Evolutionary conservation across 2,797 vertebrate species (phyloP), one percentile per base, ranked within the genome.

Genomic region (Anguilla anguilla): DNA sequence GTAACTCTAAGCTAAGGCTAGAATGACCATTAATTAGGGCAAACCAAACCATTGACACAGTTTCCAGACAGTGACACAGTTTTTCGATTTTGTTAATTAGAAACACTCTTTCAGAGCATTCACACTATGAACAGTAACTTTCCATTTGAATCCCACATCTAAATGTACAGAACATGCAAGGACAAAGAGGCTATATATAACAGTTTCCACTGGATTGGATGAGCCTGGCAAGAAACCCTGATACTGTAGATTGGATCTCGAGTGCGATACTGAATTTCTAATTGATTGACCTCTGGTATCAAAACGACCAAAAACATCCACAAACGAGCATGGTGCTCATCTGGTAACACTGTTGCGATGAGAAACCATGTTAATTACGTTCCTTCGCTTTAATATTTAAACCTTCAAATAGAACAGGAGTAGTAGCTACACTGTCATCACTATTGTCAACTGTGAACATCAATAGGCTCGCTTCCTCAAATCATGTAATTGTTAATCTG

Each of bases 21-120:
- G 95, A 96, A 97, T 97, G 94, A 96, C 96, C 96, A 95, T 95
- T 97, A 97, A 96, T 96, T 96, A 96, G 96, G 94, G 93, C 92
- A 89, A 93, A 90, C 93, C 91, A 93, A 91, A 91, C 93, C 89
- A 91, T 92, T 95, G 93, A 95, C 94, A 95, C 92, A 35, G 95
- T 95, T 96, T 97, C 96, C 93, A 43, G 39, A 39, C 39, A 94
- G 92, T 96, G 93, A 96, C 96, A 93, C 89, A 83, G 88, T 91
- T 92, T 89, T 90, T 86, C 91, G 91, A 88, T 92, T 96, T 95
- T 94, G 90, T 92, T 96, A 94, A 96, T 95, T 94, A 94, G 94
- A 93, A 83, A 9, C 31, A 2, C 79, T 81, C 61, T 86, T 86
- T 17, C 25, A 81, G 17, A 57, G 28, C 55, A 84, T 57, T 77